Evolutionary conservation across 2,888 invertebrate species (phyloP), one percentile per base, ranked within the genome.

Genomic region (Spicauda simplicius): DNA sequence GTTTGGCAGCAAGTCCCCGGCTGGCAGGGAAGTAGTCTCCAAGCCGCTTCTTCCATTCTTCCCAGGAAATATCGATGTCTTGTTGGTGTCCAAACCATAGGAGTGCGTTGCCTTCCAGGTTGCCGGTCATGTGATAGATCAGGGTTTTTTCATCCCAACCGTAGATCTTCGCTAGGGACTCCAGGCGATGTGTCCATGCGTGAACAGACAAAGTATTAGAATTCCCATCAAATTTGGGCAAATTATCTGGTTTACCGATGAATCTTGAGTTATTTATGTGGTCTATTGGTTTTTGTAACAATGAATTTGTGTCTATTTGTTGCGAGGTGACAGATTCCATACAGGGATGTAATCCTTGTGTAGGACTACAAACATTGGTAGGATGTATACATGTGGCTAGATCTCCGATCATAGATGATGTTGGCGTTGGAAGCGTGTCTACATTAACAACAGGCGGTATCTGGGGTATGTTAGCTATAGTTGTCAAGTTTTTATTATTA

Each of bases 101-200:
- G 12, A 67, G 56, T 37, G 54, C 53, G 30, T 55, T 69, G 48
- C 66, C 66, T 33, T 58, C 52, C 19, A 69, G 45, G 37, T 56
- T 70, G 14, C 52, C 55, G 1, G 70, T 70, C 70, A 70, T 70
- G 50, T 67, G 60, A 48, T 70, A 67, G 33, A 68, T 68, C 14
- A 68, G 58, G 0, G 64, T 55, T 30, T 50, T 60, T 57, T 70
- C 67, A 45, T 60, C 53, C 70, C 70, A 70, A 10, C 61, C 64
- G 48, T 67, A 64, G 25, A 67, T 70, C 25, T 57, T 67, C 12
- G 64, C 67, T 33, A 70, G 57, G 2, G 70, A 59, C 61, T 70
- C 67, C 57, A 70, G 48, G 12, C 67, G 64, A 14, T 64, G 63
- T 57, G 67, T 12, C 70, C 60, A 70, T 63, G 63, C 19, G 11